phyloP scores from a whole-genome alignment of 2,888 invertebrate species.

The Lamellibrachia columna region DNA sequence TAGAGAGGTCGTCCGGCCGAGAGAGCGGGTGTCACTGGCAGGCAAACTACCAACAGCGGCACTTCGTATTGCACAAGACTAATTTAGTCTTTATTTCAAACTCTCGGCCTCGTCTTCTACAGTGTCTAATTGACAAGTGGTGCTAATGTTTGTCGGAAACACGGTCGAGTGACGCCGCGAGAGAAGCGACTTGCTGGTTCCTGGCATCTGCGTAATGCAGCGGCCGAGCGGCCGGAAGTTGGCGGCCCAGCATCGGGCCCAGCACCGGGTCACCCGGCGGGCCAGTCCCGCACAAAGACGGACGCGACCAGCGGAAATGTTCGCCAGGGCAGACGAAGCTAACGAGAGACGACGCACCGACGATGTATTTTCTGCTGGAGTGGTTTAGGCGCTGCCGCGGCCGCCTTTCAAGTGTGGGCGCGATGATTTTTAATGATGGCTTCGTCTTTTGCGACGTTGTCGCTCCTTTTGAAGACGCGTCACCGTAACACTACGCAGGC shows the following conservation, averaged over 20 bases:
- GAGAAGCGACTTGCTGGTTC: not conserved
- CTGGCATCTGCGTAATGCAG: not conserved
- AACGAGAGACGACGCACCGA: not conserved
- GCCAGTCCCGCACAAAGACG: not conserved
- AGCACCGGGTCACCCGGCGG: not conserved
- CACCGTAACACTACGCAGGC: slow-evolving; percentile 2
- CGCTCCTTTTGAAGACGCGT: not conserved
- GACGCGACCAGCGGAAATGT: not conserved
- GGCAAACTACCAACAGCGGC: not conserved
- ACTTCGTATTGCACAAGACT: not conserved
- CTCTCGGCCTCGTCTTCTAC: not conserved
- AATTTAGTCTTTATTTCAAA: not conserved
- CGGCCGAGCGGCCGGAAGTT: not conserved
- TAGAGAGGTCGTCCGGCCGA: not conserved
- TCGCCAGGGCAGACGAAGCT: not conserved
- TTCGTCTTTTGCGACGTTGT: not conserved
- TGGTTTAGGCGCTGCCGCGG: not conserved
- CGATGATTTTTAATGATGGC: slow-evolving; percentile 16
- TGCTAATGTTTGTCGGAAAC: not conserved
- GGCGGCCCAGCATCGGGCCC: not conserved
- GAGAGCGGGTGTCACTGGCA: not conserved
- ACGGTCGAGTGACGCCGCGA: not conserved
- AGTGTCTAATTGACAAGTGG: slow-evolving; percentile 4
- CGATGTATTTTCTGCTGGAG: not conserved
- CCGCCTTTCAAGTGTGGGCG: not conserved